Conservation (phyloP, 2,797 vertebrate genomes). For the Smutsia temminckii region DNA sequence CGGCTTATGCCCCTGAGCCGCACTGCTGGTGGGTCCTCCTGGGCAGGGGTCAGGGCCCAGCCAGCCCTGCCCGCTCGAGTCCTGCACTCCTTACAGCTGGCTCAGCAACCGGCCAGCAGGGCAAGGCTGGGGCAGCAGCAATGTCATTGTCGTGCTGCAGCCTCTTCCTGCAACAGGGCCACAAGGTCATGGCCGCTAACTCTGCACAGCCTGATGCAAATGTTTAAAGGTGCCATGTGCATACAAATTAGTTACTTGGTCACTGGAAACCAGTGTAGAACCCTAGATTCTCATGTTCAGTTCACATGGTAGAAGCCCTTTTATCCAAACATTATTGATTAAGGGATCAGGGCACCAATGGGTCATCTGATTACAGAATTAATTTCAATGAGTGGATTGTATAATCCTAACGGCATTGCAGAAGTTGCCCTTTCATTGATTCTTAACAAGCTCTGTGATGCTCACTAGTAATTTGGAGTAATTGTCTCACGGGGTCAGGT, state of each 20-base stretch:
- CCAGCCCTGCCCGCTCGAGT: neutral
- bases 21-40: accelerated
- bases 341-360: neutral
- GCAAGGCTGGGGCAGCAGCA: neutral
- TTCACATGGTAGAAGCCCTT: neutral
- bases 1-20: neutral
- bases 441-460: neutral
- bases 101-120: neutral
- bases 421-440: neutral
- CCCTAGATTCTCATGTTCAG: neutral
- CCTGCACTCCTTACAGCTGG: neutral
- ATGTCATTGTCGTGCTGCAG: neutral
- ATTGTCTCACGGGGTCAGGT: accelerated
- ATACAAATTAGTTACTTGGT: neutral
- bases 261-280: neutral
- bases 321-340: neutral
- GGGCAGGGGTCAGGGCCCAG: neutral
- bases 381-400: neutral
- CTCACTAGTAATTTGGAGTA: neutral
- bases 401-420: neutral
- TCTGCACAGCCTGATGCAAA: neutral
- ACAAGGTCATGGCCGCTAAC: neutral
- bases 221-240: neutral
- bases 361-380: neutral
- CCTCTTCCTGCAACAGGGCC: conserved; percentile 44